Percentiles rank a stretch among this genome's conserved stretches.
Conservation (phyloP, 2,888 invertebrate genomes). For the Drosophila atripex region DNA sequence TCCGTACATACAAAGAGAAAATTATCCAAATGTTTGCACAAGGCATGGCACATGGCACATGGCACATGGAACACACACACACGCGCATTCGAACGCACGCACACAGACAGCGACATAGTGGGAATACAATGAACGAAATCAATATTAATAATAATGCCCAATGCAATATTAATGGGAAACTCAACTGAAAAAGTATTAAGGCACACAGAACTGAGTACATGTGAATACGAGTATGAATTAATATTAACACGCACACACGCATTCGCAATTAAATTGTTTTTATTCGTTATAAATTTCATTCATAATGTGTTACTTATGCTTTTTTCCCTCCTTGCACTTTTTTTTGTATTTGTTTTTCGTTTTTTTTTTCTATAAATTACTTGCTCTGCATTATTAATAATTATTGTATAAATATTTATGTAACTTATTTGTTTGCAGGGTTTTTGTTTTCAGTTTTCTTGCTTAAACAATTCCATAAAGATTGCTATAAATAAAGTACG, state of each 20-base stretch:
- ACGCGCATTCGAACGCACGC: slow-evolving; percentile 38
- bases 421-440: slow-evolving; percentile 56
- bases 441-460: slow-evolving; percentile 42
- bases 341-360: slow-evolving; percentile 33
- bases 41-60: slow-evolving; percentile 35
- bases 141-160: slow-evolving; percentile 70
- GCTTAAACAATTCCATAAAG: slow-evolving; percentile 54
- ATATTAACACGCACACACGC: slow-evolving; percentile 60
- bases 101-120: slow-evolving; percentile 52
- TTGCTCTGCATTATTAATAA: slow-evolving; percentile 70
- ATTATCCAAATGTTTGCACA: slow-evolving; percentile 72
- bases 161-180: slow-evolving; percentile 73
- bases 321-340: slow-evolving; percentile 23
- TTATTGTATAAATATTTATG: slow-evolving; percentile 74
- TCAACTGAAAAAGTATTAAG: slow-evolving; percentile 59
- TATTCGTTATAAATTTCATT: slow-evolving; percentile 64
- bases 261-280: slow-evolving; percentile 73
- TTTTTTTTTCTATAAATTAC: slow-evolving; percentile 60
- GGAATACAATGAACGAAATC: slow-evolving; percentile 67
- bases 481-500: slow-evolving; percentile 46
- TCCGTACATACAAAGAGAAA: slow-evolving; percentile 62
- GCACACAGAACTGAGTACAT: slow-evolving; percentile 48
- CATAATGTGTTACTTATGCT: slow-evolving; percentile 47
- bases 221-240: slow-evolving; percentile 49
- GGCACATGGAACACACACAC: not conserved